A percentile compares a stretch with the other conserved stretches of the same genome.
Conservation (phyloP, 2,888 invertebrate species). For the Polyommatus icarus region DNA sequence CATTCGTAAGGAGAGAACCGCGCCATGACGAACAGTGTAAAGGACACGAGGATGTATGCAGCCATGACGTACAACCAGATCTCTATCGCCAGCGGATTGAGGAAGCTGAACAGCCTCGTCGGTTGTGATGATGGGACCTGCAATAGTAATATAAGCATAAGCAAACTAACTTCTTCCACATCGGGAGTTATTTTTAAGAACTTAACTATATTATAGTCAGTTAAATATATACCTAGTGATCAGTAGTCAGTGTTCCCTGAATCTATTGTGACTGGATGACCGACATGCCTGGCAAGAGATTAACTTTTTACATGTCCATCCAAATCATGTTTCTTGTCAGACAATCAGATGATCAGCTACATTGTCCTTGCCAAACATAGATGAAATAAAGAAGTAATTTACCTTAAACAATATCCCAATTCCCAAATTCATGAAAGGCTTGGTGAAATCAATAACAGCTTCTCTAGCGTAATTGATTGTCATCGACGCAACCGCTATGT, state of each 20-base stretch:
- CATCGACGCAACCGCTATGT: conserved; percentile 97
- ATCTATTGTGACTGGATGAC: too few relatives aligned
- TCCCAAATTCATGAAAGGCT: conserved; percentile 98
- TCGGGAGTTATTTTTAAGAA: too few relatives aligned
- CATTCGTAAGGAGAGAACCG: conserved; percentile 98
- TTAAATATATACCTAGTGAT: too few relatives aligned
- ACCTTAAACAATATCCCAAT: conserved; percentile 97
- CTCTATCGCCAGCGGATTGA: conserved; percentile 97
- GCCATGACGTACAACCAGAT: conserved; percentile 98
- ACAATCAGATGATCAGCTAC: too few relatives aligned
- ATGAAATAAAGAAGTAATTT: too few relatives aligned
- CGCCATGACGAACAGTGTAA: conserved; percentile 97
- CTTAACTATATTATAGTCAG: too few relatives aligned
- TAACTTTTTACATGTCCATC: too few relatives aligned
- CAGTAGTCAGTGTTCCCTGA: too few relatives aligned
- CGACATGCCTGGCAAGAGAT: too few relatives aligned
- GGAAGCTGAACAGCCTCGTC: conserved; percentile 95
- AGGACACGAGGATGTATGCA: conserved; percentile 95
- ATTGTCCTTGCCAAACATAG: too few relatives aligned
- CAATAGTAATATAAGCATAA: conserved; percentile 39
- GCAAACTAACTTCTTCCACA: too few relatives aligned
- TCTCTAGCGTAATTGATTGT: conserved; percentile 98
- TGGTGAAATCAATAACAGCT: conserved; percentile 97
- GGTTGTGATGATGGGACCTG: conserved; percentile 95
- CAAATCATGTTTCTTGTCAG: too few relatives aligned